These are phyloP conservation scores for Montipora capricornis DNA, from an alignment of 64 coral and sea anemone genomes.

Conservation along the genomic window DNA sequence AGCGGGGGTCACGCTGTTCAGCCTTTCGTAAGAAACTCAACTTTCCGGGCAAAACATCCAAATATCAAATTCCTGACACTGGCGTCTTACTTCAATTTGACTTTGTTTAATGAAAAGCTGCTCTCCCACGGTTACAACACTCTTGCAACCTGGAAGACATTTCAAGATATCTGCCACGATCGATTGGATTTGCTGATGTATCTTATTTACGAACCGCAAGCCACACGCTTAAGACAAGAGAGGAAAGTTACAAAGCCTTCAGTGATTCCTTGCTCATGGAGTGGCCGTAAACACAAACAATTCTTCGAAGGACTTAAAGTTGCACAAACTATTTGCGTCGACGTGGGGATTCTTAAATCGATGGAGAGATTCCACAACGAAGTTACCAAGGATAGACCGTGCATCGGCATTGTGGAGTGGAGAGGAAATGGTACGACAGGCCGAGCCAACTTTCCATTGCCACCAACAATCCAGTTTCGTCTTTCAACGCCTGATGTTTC, in stretches of 20 bases:
- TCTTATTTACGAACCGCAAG: constrained; percentile 5
- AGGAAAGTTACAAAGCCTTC: neutral
- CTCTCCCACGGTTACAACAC: constrained; percentile 74
- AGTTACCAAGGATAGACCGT: constrained; percentile 56
- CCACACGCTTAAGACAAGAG: constrained; percentile 15
- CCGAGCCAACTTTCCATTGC: constrained; percentile 70
- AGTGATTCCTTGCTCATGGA: neutral
- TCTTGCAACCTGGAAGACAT: constrained; percentile 66
- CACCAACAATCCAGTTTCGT: constrained; percentile 27
- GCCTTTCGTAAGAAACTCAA: constrained; percentile 90
- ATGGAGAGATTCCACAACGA: constrained; percentile 66
- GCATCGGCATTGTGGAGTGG: constrained; percentile 89
- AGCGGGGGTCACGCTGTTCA: constrained; percentile 75
- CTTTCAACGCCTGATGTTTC: constrained; percentile 35
- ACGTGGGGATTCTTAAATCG: constrained; percentile 74
- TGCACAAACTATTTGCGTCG: constrained; percentile 81
- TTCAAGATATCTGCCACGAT: constrained; percentile 71
- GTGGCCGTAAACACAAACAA: neutral
- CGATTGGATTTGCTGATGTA: constrained; percentile 84
- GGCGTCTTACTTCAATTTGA: constrained; percentile 57
- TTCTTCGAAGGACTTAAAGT: constrained; percentile 58
- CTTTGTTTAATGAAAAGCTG: constrained; percentile 19
- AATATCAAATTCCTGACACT: constrained; percentile 40
- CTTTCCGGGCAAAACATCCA: constrained; percentile 50
- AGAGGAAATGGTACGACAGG: constrained; percentile 67